Conservation (phyloP, 2,797 vertebrate genomes). For the Acestrorhynchus altus region DNA sequence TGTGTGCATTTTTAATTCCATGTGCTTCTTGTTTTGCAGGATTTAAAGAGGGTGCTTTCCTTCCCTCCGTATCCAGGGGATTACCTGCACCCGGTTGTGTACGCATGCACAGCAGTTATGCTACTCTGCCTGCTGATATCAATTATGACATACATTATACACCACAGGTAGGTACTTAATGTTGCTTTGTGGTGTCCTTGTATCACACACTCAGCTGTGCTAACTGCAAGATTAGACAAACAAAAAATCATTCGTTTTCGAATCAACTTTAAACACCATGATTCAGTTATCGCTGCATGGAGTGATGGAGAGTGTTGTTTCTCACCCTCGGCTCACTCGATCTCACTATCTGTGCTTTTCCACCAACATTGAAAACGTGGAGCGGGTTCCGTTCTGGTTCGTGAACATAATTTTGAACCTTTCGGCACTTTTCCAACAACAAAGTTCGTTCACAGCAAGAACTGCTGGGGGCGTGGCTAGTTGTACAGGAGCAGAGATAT, state of each 20-base stretch:
- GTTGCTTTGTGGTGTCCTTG: not conserved
- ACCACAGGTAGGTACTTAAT: constrained; percentile 83
- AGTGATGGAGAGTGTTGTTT: not conserved
- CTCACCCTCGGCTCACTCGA: not conserved
- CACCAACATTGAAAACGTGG: too few relatives aligned
- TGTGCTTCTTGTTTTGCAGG: constrained; percentile 72
- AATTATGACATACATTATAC: constrained; percentile 89
- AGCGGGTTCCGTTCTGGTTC: too few relatives aligned
- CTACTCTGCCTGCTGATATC: constrained; percentile 92
- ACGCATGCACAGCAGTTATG: constrained; percentile 95
- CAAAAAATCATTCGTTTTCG: not conserved
- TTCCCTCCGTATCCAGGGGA: constrained; percentile 93
- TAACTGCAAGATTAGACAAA: not conserved
- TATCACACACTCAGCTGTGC: not conserved
- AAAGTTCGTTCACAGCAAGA: too few relatives aligned
- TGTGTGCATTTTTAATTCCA: not conserved
- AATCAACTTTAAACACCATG: not conserved
- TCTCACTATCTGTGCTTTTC: too few relatives aligned
- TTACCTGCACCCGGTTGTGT: constrained; percentile 96
- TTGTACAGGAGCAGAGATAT: too few relatives aligned
- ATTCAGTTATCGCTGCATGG: not conserved
- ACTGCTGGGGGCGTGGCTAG: too few relatives aligned
- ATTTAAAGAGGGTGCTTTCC: constrained; percentile 92
- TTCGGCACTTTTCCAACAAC: too few relatives aligned
- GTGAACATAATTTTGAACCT: too few relatives aligned